A percentile compares a stretch with the other conserved stretches of the same genome.
phyloP scores from a whole-genome alignment of 2,888 invertebrate genomes.

The Lutraria lutraria region DNA sequence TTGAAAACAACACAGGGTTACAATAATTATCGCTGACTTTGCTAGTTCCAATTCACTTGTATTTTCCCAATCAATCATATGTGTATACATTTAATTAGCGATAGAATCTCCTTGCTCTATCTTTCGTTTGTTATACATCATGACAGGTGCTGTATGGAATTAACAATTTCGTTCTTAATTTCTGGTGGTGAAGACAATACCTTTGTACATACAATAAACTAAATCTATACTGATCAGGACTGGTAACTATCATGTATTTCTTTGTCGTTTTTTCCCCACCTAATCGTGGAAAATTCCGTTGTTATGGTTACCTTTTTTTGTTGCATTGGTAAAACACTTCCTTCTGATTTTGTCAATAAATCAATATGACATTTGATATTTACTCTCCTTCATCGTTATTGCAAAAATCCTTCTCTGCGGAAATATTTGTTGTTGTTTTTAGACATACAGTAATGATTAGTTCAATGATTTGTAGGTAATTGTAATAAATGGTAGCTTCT shows the following conservation, averaged over 20 bases:
- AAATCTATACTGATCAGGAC: not conserved
- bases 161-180: not conserved
- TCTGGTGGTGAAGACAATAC: slow-evolving; percentile 3
- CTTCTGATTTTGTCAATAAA: slow-evolving; percentile 12
- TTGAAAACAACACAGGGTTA: no score
- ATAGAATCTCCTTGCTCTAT: no score
- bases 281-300: slow-evolving; percentile 18
- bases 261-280: not conserved
- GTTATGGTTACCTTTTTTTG: slow-evolving; percentile 11
- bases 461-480: not conserved
- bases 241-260: slow-evolving; percentile 8
- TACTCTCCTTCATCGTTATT: slow-evolving; percentile 9
- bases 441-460: not conserved
- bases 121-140: not conserved
- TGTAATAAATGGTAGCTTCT: slow-evolving; percentile 1
- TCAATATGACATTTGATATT: slow-evolving; percentile 28
- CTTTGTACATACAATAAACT: not conserved
- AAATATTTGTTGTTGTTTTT: not conserved
- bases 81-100: no score
- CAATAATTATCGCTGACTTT: no score
- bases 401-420: not conserved
- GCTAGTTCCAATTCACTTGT: no score
- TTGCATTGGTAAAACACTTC: slow-evolving; percentile 22
- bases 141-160: not conserved
- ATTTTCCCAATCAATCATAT: no score